A percentile compares a stretch with the other conserved stretches of the same genome.
Conservation (phyloP, 2,113 vertebrate species). For the Elephas maximus region DNA sequence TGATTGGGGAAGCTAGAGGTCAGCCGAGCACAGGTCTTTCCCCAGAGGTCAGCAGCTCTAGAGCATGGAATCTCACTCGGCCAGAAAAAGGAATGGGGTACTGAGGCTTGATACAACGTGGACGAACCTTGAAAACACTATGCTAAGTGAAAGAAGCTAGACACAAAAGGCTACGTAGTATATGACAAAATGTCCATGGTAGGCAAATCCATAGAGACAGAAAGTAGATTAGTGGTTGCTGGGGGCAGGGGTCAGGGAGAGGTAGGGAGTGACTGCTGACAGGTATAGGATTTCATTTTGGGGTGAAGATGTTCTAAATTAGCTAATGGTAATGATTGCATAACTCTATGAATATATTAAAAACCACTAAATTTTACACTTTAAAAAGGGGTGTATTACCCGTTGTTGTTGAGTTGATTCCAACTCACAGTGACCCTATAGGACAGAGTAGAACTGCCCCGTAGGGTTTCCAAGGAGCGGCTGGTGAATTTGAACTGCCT, state of each 20-base stretch:
- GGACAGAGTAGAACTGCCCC: no score
- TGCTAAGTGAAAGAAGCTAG: neutral
- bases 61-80: neutral
- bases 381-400: neutral
- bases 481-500: no score
- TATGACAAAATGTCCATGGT: neutral
- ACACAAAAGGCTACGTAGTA: neutral
- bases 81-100: neutral
- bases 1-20: neutral
- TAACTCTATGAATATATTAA: neutral
- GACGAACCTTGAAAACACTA: neutral
- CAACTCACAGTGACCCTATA: no score
- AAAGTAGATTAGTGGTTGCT: neutral
- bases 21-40: neutral
- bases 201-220: neutral
- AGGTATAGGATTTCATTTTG: neutral
- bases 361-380: neutral
- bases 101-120: rapidly evolving
- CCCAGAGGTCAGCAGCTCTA: neutral
- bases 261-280: rapidly evolving
- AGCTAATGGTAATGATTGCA: no score
- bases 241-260: rapidly evolving
- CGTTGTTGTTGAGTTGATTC: no score
- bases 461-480: no score
- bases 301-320: neutral